phyloP scores from a whole-genome alignment of 2,888 invertebrate genomes.

The Leucoma salicis region DNA sequence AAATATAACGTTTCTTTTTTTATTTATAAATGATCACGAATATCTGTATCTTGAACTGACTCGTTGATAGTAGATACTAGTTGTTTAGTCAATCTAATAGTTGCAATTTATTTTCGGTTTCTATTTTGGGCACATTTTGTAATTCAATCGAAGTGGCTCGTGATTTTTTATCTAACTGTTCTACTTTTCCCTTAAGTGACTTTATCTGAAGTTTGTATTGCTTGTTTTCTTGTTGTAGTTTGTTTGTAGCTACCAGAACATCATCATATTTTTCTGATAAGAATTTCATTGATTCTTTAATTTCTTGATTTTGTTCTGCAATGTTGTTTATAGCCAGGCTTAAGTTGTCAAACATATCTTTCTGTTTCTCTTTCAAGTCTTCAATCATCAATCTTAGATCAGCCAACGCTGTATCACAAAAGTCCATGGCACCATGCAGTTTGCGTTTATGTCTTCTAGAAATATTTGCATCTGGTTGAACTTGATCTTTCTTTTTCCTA shows the following conservation, averaged over 20 bases:
- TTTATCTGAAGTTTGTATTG: not conserved
- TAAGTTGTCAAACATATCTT: not conserved
- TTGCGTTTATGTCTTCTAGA: not conserved
- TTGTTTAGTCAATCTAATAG: too few species aligned
- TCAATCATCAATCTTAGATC: not conserved
- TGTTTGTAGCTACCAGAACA: not conserved
- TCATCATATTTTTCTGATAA: conserved; percentile 1
- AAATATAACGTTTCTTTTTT: too few species aligned
- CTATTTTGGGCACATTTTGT: conserved; percentile 6
- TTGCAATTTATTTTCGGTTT: too few species aligned
- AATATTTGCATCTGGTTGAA: not conserved
- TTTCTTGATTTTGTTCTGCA: not conserved
- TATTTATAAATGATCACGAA: too few species aligned
- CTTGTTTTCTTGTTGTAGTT: not conserved
- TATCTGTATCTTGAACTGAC: too few species aligned
- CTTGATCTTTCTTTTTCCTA: too few species aligned
- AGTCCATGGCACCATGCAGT: not conserved
- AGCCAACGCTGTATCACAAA: not conserved
- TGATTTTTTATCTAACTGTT: conserved; percentile 4
- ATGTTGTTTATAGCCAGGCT: not conserved
- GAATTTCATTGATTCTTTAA: not conserved
- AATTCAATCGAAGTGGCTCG: not conserved
- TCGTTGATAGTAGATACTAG: too few species aligned
- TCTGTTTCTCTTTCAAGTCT: not conserved
- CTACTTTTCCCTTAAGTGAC: not conserved